A percentile compares a stretch with the other conserved stretches of the same genome.
Evolutionary conservation across 2,113 vertebrate species (phyloP).

Genomic region (Oriolus oriolus): DNA sequence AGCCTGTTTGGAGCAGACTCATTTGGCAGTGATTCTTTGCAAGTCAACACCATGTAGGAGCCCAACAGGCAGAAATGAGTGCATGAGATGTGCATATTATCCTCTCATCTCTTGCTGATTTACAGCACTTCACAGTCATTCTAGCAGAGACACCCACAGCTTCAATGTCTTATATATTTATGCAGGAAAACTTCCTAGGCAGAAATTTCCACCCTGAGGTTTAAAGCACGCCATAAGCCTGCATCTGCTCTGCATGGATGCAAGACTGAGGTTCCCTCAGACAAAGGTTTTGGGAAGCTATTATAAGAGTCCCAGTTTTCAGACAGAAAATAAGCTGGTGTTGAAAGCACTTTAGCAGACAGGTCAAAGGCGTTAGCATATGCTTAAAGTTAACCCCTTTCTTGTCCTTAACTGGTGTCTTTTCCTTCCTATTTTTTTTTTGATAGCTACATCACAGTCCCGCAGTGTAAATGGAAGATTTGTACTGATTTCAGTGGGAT

Average conservation of each 20-base stretch:
- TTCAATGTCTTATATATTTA: conserved; percentile 38
- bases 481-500: neutral
- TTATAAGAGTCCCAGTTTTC: neutral
- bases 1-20: conserved; percentile 22
- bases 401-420: neutral
- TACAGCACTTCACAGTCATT: neutral
- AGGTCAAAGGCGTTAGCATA: neutral
- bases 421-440: neutral
- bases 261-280: neutral
- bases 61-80: conserved; percentile 18
- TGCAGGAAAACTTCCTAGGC: neutral
- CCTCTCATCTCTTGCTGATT: conserved; percentile 26
- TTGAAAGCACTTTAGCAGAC: neutral
- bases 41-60: neutral
- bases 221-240: neutral
- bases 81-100: neutral
- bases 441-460: neutral
- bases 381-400: neutral
- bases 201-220: neutral
- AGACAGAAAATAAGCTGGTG: neutral
- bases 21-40: conserved; percentile 40
- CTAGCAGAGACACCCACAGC: conserved; percentile 1
- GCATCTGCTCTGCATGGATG: neutral
- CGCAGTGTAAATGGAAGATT: neutral
- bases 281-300: neutral